Base-by-base conservation (phyloP, 2,797 vertebrate genomes). In the Liparis tanakae region DNA sequence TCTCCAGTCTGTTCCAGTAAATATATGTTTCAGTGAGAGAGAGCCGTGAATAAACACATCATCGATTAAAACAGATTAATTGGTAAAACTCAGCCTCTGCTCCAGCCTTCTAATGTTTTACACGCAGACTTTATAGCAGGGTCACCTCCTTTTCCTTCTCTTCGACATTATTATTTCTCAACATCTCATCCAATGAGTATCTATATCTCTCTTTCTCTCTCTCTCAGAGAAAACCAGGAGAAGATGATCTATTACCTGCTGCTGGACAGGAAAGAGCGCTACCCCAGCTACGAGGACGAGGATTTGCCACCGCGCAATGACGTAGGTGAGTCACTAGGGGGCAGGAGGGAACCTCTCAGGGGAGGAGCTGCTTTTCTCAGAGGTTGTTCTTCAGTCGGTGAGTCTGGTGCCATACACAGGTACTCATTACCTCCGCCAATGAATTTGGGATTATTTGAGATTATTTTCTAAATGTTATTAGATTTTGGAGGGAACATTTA, bases 211-310 rank as follows among this genome's bases (percentile, higher is more conserved):
- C 12, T 25, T 6, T 61, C 33, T 71, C 2, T 78, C 20, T 65
- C 13, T 68, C 39, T 34, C 75, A 98, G 97, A 80, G 96, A 98
- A 81, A 98, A 98, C 87, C 97, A 98, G 87, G 96, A 98, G 87
- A 98, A 98, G 85, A 97, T 98, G 96, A 98, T 98, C 58, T 98
- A 97, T 86, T 98, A 96, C 80, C 93, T 98, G 75, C 94, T 98
- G 74, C 87, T 98, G 85, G 97, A 98, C 91, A 96, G 96, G 71
- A 98, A 98, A 82, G 96, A 98, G 85, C 94, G 97, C 37, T 98
- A 98, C 78, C 97, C 97, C 13, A 98, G 96, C 90, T 97, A 96
- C 37, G 97, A 98, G 86, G 97, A 98, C 39, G 96, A 98, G 86
- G 96, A 98, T 76, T 88, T 98, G 82, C 97, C 96, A 57, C 96